phyloP scores from a whole-genome alignment of 2,113 vertebrate genomes.

The Pseudorectes ferrugineus region DNA sequence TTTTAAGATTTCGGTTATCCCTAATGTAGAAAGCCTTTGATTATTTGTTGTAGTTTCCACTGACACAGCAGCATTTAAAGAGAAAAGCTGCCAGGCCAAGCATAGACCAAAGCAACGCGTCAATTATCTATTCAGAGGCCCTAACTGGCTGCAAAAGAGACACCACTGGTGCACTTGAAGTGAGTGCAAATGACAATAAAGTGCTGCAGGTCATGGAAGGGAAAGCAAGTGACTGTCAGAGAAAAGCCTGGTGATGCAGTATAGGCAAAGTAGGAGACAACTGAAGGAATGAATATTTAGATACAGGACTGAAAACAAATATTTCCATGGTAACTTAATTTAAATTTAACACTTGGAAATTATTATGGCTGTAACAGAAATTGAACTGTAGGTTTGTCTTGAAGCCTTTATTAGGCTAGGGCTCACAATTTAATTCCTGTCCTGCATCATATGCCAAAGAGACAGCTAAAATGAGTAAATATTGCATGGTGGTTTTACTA shows the following conservation, averaged over 20 bases:
- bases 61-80: not conserved
- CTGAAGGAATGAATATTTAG: not conserved
- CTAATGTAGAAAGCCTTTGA: not conserved
- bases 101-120: not conserved
- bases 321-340: not conserved
- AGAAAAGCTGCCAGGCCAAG: not conserved
- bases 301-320: not conserved
- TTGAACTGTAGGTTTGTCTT: not conserved
- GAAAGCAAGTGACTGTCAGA: not conserved
- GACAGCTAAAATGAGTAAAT: not conserved
- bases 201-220: not conserved
- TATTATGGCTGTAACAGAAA: not conserved
- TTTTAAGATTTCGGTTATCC: not conserved
- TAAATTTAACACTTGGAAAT: not conserved
- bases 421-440: not conserved
- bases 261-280: not conserved
- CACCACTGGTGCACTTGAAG: not conserved
- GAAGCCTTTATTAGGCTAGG: not conserved
- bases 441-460: not conserved
- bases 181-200: not conserved
- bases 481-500: not conserved
- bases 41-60: not conserved
- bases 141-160: not conserved
- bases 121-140: not conserved
- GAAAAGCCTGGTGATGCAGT: rapidly evolving